Evolutionary conservation across 2,888 invertebrate genomes (phyloP).

Genomic region (Drosophila paramelanica): DNA sequence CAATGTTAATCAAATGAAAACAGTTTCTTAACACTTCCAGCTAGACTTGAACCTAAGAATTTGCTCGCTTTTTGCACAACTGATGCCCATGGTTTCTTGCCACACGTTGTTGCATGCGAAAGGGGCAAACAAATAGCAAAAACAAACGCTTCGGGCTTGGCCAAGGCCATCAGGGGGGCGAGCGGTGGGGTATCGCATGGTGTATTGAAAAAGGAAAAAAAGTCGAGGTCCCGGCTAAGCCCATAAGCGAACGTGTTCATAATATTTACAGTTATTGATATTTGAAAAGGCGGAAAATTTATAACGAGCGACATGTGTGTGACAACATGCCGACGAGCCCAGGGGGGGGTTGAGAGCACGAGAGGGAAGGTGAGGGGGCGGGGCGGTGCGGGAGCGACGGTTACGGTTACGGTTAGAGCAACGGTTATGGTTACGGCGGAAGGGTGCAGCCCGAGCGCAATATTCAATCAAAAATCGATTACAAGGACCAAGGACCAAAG

Average conservation of each 20-base stretch:
- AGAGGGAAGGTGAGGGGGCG: neutral
- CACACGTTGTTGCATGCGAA: conserved; percentile 61
- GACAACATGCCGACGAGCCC: conserved; percentile 67
- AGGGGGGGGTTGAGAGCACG: neutral
- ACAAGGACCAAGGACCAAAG: conserved; percentile 61
- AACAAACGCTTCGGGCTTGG: conserved; percentile 28
- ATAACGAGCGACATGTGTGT: conserved; percentile 82
- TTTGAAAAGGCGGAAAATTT: conserved; percentile 85
- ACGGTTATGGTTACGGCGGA: conserved; percentile 29
- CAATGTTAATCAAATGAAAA: too few species aligned
- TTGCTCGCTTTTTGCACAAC: neutral
- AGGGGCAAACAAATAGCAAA: conserved; percentile 61
- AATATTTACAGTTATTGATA: conserved; percentile 85
- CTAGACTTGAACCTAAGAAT: neutral
- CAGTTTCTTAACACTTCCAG: too few species aligned
- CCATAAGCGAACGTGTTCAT: conserved; percentile 83
- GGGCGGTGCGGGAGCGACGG: neutral
- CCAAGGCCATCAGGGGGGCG: conserved; percentile 1
- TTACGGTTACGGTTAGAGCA: conserved; percentile 3
- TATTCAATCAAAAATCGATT: conserved; percentile 85
- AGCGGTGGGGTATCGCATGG: neutral
- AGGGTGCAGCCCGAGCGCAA: conserved; percentile 69
- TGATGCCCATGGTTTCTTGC: conserved; percentile 34
- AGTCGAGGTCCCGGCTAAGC: conserved; percentile 59
- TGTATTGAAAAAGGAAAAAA: conserved; percentile 2